Conservation (phyloP, 2,888 invertebrate genomes). For the Drosophila paranaensis region DNA sequence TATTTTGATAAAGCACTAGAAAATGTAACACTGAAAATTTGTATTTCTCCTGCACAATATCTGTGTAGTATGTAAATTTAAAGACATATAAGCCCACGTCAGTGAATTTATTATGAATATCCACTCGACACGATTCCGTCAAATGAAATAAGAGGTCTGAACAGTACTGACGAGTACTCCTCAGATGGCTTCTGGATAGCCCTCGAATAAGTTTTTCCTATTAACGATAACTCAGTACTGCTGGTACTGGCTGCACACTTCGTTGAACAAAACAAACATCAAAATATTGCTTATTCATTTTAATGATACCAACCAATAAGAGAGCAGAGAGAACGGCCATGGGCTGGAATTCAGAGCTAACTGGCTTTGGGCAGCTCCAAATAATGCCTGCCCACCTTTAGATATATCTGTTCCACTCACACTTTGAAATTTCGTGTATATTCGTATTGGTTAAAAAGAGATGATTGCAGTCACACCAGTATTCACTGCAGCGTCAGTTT, state of each 20-base stretch:
- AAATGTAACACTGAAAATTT: slow-evolving; percentile 71
- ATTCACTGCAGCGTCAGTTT: slow-evolving; percentile 30
- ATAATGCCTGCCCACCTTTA: slow-evolving; percentile 41
- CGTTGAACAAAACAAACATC: slow-evolving; percentile 75
- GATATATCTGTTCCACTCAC: slow-evolving; percentile 41
- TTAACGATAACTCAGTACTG: slow-evolving; percentile 80
- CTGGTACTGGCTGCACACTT: slow-evolving; percentile 79
- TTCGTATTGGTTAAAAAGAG: slow-evolving; percentile 27
- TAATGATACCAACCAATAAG: slow-evolving; percentile 54
- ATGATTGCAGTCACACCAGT: slow-evolving; percentile 14
- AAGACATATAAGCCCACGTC: slow-evolving; percentile 83
- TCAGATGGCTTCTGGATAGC: slow-evolving; percentile 86
- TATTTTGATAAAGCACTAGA: slow-evolving; percentile 69
- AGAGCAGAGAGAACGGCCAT: slow-evolving; percentile 36
- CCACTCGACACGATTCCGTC: slow-evolving; percentile 86
- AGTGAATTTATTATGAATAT: slow-evolving; percentile 85
- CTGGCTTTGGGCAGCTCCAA: slow-evolving; percentile 32
- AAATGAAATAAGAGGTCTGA: slow-evolving; percentile 86
- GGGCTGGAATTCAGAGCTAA: slow-evolving; percentile 45
- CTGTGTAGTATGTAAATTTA: slow-evolving; percentile 78
- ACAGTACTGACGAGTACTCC: slow-evolving; percentile 86
- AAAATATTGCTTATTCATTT: slow-evolving; percentile 77
- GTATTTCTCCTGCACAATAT: slow-evolving; percentile 73
- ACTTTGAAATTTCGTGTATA: neutral
- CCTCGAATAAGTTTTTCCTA: slow-evolving; percentile 85